phyloP scores from a whole-genome alignment of 92 coral and sea anemone species.

The Chrysogorgia sp. region DNA sequence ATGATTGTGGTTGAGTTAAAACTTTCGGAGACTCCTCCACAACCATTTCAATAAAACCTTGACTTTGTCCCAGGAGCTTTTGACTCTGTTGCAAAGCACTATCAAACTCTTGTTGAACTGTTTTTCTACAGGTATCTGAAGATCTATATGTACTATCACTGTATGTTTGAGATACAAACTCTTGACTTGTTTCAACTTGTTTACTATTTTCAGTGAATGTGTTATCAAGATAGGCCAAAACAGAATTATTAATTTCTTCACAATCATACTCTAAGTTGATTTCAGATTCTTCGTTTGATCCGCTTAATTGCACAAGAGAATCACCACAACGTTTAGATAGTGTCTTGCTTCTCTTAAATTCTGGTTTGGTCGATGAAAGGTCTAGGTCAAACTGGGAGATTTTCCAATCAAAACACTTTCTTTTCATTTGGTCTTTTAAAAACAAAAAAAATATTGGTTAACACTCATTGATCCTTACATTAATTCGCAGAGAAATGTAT shows the following conservation, averaged over 20 bases:
- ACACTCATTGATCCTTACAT: not conserved
- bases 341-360: not conserved
- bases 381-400: constrained; percentile 10
- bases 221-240: constrained; percentile 61
- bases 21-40: not conserved
- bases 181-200: not conserved
- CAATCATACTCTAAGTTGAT: constrained; percentile 73
- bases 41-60: constrained; percentile 19
- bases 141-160: not conserved
- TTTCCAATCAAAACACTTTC: constrained; percentile 13
- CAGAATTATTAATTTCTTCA: constrained; percentile 58
- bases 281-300: constrained; percentile 54
- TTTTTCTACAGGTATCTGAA: not conserved
- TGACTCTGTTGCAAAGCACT: constrained; percentile 66
- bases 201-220: constrained; percentile 48
- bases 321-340: not conserved
- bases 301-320: constrained; percentile 5
- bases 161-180: not conserved
- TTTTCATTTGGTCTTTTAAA: not conserved
- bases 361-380: not conserved
- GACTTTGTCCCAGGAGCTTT: constrained; percentile 39
- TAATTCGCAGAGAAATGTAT: not conserved
- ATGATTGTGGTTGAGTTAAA: not conserved
- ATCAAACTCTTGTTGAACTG: constrained; percentile 68
- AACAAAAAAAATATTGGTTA: not conserved